Evolutionary conservation across 2,888 invertebrate genomes (phyloP).

Genomic region (Sepiola atlantica): DNA sequence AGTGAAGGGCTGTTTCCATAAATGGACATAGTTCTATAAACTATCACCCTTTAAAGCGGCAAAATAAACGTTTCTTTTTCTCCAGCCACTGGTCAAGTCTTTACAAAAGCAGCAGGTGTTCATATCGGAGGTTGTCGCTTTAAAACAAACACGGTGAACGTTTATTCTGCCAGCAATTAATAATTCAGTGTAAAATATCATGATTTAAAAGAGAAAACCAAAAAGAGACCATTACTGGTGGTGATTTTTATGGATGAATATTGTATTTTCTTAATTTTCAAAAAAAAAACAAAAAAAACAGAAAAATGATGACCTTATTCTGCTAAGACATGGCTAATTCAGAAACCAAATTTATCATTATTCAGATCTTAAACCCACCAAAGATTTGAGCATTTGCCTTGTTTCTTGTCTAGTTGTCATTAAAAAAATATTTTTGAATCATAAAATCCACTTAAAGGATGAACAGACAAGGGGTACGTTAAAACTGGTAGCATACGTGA

Average conservation of each 20-base stretch:
- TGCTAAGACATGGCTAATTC: constrained; percentile 32
- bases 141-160: not conserved
- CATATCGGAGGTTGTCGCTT: constrained; percentile 22
- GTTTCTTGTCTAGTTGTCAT: constrained; percentile 8
- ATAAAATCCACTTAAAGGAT: not conserved
- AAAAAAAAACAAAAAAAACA: not conserved
- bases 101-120: constrained; percentile 32
- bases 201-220: not conserved
- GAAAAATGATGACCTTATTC: constrained; percentile 14
- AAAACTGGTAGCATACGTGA: not conserved
- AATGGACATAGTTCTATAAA: not conserved
- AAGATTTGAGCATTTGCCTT: not conserved
- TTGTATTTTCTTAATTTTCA: constrained; percentile 32
- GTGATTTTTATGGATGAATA: constrained; percentile 13
- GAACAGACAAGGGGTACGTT: not conserved
- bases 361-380: constrained; percentile 14
- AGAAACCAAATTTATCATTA: constrained; percentile 20
- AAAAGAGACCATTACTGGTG: constrained; percentile 32
- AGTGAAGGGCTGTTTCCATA: not conserved
- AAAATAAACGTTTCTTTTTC: not conserved
- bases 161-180: constrained; percentile 32
- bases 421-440: not conserved
- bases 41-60: constrained; percentile 32
- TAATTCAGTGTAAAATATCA: constrained; percentile 32
- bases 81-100: constrained; percentile 7